Percentiles rank a stretch among this genome's conserved stretches.
Conservation (phyloP, 2,888 invertebrate species). For the Papilio elwesi region DNA sequence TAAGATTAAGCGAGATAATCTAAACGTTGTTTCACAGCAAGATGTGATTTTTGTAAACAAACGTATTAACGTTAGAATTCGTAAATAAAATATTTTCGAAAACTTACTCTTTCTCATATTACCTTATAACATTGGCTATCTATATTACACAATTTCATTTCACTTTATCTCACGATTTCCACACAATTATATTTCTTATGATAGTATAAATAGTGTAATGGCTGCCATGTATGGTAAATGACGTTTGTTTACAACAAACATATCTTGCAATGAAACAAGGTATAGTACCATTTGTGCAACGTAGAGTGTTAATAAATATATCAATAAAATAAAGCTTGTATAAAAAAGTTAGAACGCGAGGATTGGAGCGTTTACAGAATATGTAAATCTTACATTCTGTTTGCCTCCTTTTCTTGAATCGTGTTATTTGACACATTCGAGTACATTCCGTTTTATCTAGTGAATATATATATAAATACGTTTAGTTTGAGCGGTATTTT, state of each 20-base stretch:
- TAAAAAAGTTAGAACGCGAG: constrained; percentile 22
- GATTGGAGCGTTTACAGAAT: constrained; percentile 12
- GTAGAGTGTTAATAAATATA: constrained; percentile 48
- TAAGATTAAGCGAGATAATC: constrained; percentile 55
- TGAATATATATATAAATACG: constrained; percentile 8
- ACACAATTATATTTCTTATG: too few species aligned
- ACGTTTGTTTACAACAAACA: too few species aligned
- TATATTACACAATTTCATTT: too few species aligned
- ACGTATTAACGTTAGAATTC: too few species aligned
- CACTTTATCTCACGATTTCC: too few species aligned
- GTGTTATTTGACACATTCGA: not conserved
- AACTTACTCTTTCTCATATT: too few species aligned
- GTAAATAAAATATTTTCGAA: too few species aligned
- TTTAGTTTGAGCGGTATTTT: constrained; percentile 23
- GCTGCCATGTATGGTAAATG: too few species aligned
- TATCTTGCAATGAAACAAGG: too few species aligned
- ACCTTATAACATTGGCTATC: too few species aligned
- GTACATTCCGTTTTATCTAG: constrained; percentile 5
- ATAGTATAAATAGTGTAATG: too few species aligned
- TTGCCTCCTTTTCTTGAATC: not conserved
- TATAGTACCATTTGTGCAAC: constrained; percentile 70
- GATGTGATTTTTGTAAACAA: too few species aligned
- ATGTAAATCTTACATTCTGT: not conserved
- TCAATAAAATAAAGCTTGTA: constrained; percentile 37
- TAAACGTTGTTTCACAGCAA: not conserved